These are phyloP conservation scores for Rana temporaria DNA, from an alignment of 2,113 vertebrate genomes.

Conservation along the genomic window DNA sequence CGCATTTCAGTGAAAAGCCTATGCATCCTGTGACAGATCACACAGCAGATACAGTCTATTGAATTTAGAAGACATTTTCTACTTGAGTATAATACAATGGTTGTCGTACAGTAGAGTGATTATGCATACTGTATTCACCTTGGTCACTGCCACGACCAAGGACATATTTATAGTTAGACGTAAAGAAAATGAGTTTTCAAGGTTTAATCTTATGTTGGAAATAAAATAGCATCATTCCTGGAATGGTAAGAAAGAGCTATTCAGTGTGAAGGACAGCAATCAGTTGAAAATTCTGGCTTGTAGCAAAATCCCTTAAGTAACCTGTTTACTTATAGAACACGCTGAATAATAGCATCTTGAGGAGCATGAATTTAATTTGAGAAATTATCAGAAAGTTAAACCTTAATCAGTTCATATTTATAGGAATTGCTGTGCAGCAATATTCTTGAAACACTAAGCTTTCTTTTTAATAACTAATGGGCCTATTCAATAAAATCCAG, in stretches of 20 bases:
- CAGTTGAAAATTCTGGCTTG: not conserved
- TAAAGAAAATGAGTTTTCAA: constrained; percentile 2
- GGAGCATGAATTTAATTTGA: not conserved
- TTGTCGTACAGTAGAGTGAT: not conserved
- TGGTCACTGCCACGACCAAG: not conserved
- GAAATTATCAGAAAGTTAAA: not conserved
- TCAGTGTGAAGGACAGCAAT: not conserved
- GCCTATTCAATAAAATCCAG: too few species aligned
- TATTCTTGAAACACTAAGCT: not conserved
- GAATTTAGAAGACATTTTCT: not conserved
- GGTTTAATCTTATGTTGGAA: not conserved
- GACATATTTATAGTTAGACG: not conserved
- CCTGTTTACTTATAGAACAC: not conserved
- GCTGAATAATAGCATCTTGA: not conserved
- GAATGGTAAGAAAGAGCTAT: not conserved
- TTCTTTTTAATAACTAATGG: not conserved
- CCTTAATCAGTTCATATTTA: constrained; percentile 2
- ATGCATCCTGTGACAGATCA: not conserved
- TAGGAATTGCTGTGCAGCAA: not conserved
- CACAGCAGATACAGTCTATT: not conserved
- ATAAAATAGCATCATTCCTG: not conserved
- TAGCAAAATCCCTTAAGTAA: too few species aligned
- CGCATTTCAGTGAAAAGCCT: not conserved
- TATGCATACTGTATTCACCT: not conserved
- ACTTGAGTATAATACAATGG: not conserved